phyloP scores from a whole-genome alignment of 2,113 vertebrate species.

The Perca schrenkii region DNA sequence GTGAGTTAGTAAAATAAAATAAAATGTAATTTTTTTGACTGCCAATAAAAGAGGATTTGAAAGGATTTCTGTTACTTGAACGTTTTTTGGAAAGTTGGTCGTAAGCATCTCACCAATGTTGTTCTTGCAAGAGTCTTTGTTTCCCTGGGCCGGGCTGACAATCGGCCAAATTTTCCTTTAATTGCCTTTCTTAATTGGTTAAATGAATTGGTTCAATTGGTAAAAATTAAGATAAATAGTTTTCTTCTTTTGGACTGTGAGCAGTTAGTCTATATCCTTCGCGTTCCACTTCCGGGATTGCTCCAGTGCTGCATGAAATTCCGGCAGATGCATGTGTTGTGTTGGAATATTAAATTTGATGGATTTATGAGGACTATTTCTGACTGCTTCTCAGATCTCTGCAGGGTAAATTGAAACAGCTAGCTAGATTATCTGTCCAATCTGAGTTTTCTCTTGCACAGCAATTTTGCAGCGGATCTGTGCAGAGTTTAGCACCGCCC shows the following conservation, averaged over 20 bases:
- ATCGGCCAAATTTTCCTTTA: background rate
- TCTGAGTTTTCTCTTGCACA: no score
- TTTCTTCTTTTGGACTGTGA: constrained; percentile 8
- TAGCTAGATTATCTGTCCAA: no score
- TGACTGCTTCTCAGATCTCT: no score
- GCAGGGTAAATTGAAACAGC: no score
- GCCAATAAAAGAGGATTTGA: background rate
- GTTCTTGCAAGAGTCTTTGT: background rate
- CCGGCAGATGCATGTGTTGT: no score
- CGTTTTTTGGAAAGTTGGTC: background rate
- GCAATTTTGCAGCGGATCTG: no score
- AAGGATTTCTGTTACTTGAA: background rate
- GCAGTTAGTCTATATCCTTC: background rate
- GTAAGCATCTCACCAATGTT: background rate
- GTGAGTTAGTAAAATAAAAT: background rate
- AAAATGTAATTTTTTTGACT: background rate
- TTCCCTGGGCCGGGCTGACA: background rate
- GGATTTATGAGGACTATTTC: no score
- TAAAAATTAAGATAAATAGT: constrained; percentile 10
- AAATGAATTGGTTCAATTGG: background rate
- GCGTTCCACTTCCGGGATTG: no score
- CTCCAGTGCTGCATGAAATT: no score
- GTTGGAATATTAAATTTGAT: no score
- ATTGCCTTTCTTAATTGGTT: background rate
- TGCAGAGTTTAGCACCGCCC: no score